Conservation (phyloP, 1,140 invertebrate genomes). For the Pogonomyrmex californicus region DNA sequence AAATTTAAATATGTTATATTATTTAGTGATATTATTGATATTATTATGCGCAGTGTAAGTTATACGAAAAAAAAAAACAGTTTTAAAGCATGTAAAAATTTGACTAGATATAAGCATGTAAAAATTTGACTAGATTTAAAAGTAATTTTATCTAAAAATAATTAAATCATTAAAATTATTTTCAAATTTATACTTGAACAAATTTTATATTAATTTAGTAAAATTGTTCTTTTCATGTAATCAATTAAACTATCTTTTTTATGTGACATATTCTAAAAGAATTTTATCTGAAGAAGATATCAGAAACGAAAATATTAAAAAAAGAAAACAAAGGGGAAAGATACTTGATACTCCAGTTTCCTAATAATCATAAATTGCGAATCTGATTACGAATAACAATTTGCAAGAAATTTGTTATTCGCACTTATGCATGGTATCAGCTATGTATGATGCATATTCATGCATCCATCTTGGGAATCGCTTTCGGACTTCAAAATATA, state of each 20-base stretch:
- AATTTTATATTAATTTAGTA: too few relatives aligned
- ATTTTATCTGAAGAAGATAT: too few relatives aligned
- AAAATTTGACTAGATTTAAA: too few relatives aligned
- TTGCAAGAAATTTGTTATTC: slow-evolving; percentile 75
- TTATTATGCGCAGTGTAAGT: neutral
- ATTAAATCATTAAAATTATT: too few relatives aligned
- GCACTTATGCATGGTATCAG: slow-evolving; percentile 80
- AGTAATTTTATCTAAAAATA: too few relatives aligned
- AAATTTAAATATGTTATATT: slow-evolving; percentile 1
- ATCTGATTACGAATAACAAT: slow-evolving; percentile 49
- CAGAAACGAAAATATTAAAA: neutral
- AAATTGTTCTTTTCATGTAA: too few relatives aligned
- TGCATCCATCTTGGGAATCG: slow-evolving; percentile 40
- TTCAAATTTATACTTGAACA: too few relatives aligned
- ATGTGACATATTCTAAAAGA: too few relatives aligned
- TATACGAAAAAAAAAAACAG: too few relatives aligned
- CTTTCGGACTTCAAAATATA: slow-evolving; percentile 52
- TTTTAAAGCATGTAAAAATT: too few relatives aligned
- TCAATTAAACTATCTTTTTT: too few relatives aligned
- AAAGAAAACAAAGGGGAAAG: slow-evolving; percentile 13
- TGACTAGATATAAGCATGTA: too few relatives aligned
- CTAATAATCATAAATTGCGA: slow-evolving; percentile 6
- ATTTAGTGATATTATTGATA: neutral
- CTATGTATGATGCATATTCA: slow-evolving; percentile 67
- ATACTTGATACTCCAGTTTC: neutral